Evolutionary conservation across 2,888 invertebrate species (phyloP).

Genomic region (Pseudanteris insignis): DNA sequence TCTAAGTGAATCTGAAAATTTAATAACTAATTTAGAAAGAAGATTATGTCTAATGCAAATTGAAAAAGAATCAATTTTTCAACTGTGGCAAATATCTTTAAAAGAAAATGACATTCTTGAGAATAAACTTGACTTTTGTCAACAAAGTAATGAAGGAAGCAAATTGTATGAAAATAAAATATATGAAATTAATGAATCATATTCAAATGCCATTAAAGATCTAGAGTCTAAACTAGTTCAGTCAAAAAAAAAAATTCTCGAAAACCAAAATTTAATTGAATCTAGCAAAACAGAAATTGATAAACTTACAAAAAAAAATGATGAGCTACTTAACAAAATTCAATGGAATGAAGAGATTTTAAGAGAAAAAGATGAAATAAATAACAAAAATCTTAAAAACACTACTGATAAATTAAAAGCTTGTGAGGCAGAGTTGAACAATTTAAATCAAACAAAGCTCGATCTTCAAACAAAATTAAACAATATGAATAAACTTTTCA

Average conservation of each 20-base stretch:
- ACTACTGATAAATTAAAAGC: constrained; percentile 51
- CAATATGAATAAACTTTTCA: constrained; percentile 62
- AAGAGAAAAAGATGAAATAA: constrained; percentile 49
- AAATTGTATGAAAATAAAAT: constrained; percentile 56
- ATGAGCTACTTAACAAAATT: constrained; percentile 65
- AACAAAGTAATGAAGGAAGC: constrained; percentile 29
- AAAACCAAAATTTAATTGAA: constrained; percentile 56
- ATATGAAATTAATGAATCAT: constrained; percentile 64
- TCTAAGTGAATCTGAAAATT: no score
- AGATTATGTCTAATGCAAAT: constrained; percentile 55
- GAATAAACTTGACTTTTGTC: constrained; percentile 71
- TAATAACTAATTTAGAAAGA: constrained; percentile 56
- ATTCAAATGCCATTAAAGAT: constrained; percentile 69
- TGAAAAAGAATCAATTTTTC: constrained; percentile 75
- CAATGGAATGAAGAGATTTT: constrained; percentile 44
- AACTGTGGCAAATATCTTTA: constrained; percentile 75
- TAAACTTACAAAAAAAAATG: constrained; percentile 64
- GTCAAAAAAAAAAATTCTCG: constrained; percentile 66
- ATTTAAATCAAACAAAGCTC: constrained; percentile 48
- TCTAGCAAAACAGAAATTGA: constrained; percentile 68
- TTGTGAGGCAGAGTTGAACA: constrained; percentile 57
- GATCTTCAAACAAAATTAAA: constrained; percentile 66
- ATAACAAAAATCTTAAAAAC: constrained; percentile 48
- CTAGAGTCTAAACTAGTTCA: constrained; percentile 70
- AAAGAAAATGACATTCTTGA: constrained; percentile 75